Evolutionary conservation across 2,113 vertebrate species (phyloP).

Genomic region (Brachyhypopomus occidentalis): DNA sequence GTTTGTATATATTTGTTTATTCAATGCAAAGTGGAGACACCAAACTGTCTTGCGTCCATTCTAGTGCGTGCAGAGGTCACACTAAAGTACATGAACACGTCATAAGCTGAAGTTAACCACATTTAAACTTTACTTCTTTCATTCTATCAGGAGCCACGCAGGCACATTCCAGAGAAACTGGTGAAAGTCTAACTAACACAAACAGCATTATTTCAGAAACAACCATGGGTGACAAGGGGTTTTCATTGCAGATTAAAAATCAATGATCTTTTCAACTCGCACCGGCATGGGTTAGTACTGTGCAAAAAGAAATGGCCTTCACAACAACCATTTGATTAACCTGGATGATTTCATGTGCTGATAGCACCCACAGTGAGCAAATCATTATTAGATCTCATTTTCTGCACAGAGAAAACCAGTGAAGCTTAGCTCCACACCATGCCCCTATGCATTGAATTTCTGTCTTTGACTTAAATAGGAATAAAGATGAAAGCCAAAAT

Average conservation of each 20-base stretch:
- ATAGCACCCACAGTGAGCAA: slow-evolving; percentile 57
- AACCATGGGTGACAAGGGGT: slow-evolving; percentile 57
- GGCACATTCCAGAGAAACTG: slow-evolving; percentile 34
- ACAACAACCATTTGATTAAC: slow-evolving; percentile 63
- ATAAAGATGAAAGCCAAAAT: slow-evolving; percentile 57
- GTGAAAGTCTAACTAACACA: slow-evolving; percentile 51
- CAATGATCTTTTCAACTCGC: slow-evolving; percentile 59
- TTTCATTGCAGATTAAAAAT: slow-evolving; percentile 62
- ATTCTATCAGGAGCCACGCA: slow-evolving; percentile 20
- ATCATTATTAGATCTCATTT: slow-evolving; percentile 63
- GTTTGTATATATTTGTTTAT: slow-evolving; percentile 38
- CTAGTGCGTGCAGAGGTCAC: slow-evolving; percentile 3
- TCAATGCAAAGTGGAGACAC: slow-evolving; percentile 33
- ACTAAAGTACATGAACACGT: neutral
- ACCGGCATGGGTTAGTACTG: slow-evolving; percentile 49
- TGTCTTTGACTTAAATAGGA: slow-evolving; percentile 58
- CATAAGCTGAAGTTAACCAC: slow-evolving; percentile 38
- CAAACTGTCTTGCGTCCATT: slow-evolving; percentile 11
- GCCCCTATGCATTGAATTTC: slow-evolving; percentile 55
- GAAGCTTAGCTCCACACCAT: slow-evolving; percentile 52
- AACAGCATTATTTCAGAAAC: slow-evolving; percentile 57
- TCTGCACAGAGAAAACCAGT: slow-evolving; percentile 58
- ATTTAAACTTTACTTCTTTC: slow-evolving; percentile 32
- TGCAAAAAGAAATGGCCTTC: slow-evolving; percentile 58
- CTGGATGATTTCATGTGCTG: slow-evolving; percentile 62